A percentile compares a stretch with the other conserved stretches of the same genome.
These are phyloP conservation scores for Choloepus didactylus DNA, from an alignment of 2,797 vertebrate species.

Conservation along the genomic window DNA sequence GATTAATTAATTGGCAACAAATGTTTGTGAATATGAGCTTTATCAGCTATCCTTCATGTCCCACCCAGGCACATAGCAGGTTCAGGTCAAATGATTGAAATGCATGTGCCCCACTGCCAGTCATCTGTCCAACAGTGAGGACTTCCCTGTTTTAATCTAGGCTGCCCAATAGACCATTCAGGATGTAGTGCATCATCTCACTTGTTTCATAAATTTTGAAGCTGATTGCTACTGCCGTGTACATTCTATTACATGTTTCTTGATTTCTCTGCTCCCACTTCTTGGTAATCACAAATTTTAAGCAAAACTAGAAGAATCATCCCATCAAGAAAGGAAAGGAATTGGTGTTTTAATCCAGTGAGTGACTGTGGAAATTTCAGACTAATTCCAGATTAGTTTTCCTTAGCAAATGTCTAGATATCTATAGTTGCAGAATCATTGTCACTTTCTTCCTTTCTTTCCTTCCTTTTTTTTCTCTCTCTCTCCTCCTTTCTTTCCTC, in stretches of 20 bases:
- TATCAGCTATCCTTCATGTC: not conserved
- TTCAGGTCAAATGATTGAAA: not conserved
- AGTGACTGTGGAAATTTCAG: not conserved
- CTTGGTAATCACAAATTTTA: conserved; percentile 14
- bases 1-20: not conserved
- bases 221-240: not conserved
- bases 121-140: fast-evolving
- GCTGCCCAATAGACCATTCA: not conserved
- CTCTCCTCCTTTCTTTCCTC: no score
- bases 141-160: not conserved
- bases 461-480: no score
- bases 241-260: not conserved
- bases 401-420: not conserved
- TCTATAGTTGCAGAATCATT: not conserved
- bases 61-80: not conserved
- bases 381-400: not conserved
- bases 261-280: not conserved
- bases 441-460: no score
- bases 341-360: not conserved
- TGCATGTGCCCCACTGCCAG: fast-evolving
- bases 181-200: not conserved
- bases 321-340: not conserved
- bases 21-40: not conserved
- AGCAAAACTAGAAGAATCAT: not conserved
- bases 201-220: not conserved